Percentiles rank a stretch among this genome's conserved stretches.
These are phyloP conservation scores for Gallinago solitaria DNA, from an alignment of 2,797 vertebrate genomes.

Conservation along the genomic window DNA sequence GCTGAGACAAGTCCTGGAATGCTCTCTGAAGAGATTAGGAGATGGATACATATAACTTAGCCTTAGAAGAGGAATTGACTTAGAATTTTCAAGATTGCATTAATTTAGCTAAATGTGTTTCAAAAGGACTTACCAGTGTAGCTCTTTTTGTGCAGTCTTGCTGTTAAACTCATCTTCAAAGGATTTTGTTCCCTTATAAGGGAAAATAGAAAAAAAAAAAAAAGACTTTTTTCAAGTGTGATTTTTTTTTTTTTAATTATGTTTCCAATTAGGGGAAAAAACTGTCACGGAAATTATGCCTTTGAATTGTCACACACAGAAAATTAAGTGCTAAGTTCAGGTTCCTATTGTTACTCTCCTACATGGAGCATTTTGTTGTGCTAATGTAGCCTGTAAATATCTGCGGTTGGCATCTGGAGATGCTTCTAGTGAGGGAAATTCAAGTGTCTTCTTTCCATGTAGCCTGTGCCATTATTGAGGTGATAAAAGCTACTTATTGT, in stretches of 20 bases:
- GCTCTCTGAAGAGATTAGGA: neutral
- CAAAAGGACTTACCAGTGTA: neutral
- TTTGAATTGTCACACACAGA: neutral
- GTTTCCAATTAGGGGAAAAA: neutral
- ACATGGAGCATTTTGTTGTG: neutral
- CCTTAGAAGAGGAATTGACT: neutral
- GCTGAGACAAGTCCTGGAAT: neutral
- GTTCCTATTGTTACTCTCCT: neutral
- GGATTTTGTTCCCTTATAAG: neutral
- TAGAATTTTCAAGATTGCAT: neutral
- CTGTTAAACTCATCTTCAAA: neutral
- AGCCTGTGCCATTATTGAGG: neutral
- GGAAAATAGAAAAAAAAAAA: neutral
- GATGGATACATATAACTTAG: no score
- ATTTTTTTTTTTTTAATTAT: neutral
- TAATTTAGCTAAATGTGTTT: neutral
- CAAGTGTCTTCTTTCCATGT: neutral
- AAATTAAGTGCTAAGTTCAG: neutral
- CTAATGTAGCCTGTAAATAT: neutral
- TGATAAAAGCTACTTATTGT: neutral
- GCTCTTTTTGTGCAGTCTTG: neutral
- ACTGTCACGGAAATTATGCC: neutral
- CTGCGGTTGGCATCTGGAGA: neutral
- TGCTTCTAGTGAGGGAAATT: neutral
- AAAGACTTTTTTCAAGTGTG: neutral